Base-by-base conservation (phyloP, 2,888 invertebrate genomes). In the Chelonus formosanus region DNA sequence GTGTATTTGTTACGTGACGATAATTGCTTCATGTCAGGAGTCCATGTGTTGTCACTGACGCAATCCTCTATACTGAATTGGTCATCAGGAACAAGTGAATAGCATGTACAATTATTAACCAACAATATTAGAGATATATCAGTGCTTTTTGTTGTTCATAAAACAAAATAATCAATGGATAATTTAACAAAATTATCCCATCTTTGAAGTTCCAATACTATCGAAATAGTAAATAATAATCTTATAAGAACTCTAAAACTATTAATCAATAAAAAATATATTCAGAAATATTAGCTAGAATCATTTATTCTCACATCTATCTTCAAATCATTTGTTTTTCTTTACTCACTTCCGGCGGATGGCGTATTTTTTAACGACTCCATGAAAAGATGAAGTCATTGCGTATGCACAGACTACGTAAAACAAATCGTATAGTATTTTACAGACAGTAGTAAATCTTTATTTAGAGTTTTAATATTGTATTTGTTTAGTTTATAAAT, bases 1-100 rank as follows among this genome's bases (percentile, higher is more conserved):
- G 6, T 61, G 44, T 61, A 52, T 52, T 53, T 52, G 48, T 59
- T 55, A 53, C 60, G 65, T 65, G 65, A 60, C 59, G 54, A 45
- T 54, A 59, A 65, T 65, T 65, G 59, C 63, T 63, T 47, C 20
- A 20, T 20, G 20, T 20, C 20, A 45, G 45, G 60, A 65, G 47
- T 54, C 60, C 53, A 65, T 35, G 60, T 60, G 54, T 59, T 53
- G 52, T 53, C 59, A 45, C 47, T 60, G 48, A 40, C 59, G 65
- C 53, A 53, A 52, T 61, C 61, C 52, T 50, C 52, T 32, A 47
- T 52, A 61, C 32, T 53, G 61, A 61, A 61, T 53, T 61, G 53
- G 43, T 53, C 52, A 61, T 40, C 61, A 36, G 34, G 43, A 61
- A 61, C 61, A 61, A 52, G 61, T 61, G 53, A 61, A 61, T 61